A percentile compares a stretch with the other conserved stretches of the same genome.
Conservation (phyloP, 2,888 invertebrate genomes). For the Polymixis lichenea region DNA sequence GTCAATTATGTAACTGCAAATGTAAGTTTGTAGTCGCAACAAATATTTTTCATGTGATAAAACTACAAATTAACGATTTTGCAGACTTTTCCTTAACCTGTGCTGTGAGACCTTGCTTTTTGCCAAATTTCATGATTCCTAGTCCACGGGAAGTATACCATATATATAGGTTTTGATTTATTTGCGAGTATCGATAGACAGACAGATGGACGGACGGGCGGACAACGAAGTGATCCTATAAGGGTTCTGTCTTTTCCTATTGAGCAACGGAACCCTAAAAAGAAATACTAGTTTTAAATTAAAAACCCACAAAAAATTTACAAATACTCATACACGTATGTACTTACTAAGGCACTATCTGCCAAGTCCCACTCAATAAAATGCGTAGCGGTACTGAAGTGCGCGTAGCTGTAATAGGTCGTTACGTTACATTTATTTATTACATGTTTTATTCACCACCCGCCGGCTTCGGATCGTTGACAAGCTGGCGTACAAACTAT, state of each 20-base stretch:
- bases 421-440: constrained; percentile 84
- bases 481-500: constrained; percentile 61
- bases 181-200: too few relatives aligned
- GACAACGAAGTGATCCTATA: neutral
- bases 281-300: neutral
- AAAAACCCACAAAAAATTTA: neutral
- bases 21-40: neutral
- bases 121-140: neutral
- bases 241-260: neutral
- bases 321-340: neutral
- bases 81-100: too few relatives aligned
- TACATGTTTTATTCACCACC: constrained; percentile 88
- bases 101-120: too few relatives aligned
- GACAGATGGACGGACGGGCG: too few relatives aligned
- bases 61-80: neutral
- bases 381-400: constrained; percentile 41
- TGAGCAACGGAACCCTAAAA: neutral
- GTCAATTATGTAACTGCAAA: neutral
- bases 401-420: constrained; percentile 74
- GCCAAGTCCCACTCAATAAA: constrained; percentile 47
- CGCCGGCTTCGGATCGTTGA: constrained; percentile 71
- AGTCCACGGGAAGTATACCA: neutral
- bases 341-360: neutral
- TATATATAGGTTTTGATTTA: neutral
- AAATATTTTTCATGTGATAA: neutral